Evolutionary conservation across 1,140 invertebrate genomes (phyloP).

Genomic region (Rhagoletis pomonella): DNA sequence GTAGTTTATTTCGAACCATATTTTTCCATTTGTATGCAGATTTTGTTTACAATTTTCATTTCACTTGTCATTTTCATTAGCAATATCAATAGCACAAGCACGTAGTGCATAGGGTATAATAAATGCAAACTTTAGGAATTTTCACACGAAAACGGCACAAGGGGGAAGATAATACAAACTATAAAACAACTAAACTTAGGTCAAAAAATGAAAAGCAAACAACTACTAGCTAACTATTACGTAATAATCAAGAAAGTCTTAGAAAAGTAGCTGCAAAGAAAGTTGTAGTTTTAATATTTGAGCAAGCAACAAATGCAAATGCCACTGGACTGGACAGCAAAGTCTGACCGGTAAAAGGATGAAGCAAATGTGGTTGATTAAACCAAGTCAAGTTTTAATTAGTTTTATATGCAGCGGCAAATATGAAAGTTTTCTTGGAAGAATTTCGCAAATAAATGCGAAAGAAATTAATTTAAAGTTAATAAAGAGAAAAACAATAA

Average conservation of each 20-base stretch:
- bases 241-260: not conserved
- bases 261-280: not conserved
- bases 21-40: too few relatives aligned
- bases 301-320: not conserved
- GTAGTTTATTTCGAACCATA: too few relatives aligned
- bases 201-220: not conserved
- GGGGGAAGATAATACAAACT: too few relatives aligned
- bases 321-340: conserved; percentile 28
- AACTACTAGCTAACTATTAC: not conserved
- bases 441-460: not conserved
- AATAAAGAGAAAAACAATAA: not conserved
- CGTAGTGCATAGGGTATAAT: too few relatives aligned
- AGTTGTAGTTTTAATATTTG: not conserved
- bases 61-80: too few relatives aligned
- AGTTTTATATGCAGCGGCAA: not conserved
- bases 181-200: too few relatives aligned
- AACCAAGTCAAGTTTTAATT: conserved; percentile 14
- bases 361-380: not conserved
- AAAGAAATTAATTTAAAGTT: not conserved
- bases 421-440: not conserved
- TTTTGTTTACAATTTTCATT: too few relatives aligned
- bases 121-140: too few relatives aligned
- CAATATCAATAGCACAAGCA: too few relatives aligned
- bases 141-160: too few relatives aligned
- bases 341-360: not conserved